phyloP scores from a whole-genome alignment of 2,888 invertebrate species.

The Tuta absoluta region DNA sequence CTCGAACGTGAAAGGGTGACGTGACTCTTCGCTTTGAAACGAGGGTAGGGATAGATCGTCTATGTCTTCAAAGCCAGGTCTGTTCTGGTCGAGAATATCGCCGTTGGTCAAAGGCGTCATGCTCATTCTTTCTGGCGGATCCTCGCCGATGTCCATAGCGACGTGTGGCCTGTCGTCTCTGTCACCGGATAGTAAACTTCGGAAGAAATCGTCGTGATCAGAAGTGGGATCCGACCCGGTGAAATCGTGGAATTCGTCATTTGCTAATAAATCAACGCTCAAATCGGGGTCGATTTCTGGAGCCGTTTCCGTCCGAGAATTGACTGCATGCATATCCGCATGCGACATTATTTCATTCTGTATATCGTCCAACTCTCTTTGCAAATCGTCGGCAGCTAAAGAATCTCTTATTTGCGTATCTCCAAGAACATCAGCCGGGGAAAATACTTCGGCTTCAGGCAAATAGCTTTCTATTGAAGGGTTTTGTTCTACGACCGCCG shows the following conservation, averaged over 20 bases:
- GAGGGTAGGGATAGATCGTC: constrained; percentile 72
- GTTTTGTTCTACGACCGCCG: constrained; percentile 87
- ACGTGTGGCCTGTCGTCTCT: constrained; percentile 55
- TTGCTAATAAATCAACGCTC: constrained; percentile 55
- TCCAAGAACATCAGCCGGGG: constrained; percentile 62
- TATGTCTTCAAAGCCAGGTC: constrained; percentile 71
- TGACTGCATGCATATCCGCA: constrained; percentile 50
- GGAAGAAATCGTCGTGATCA: constrained; percentile 70
- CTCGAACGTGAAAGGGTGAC: constrained; percentile 53
- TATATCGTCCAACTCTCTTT: constrained; percentile 70
- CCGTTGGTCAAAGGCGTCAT: constrained; percentile 68
- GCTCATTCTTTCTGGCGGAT: constrained; percentile 62
- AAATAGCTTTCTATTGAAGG: constrained; percentile 53
- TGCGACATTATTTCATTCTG: constrained; percentile 73
- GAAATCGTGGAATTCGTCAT: constrained; percentile 65
- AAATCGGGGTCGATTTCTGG: constrained; percentile 60
- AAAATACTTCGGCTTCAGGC: constrained; percentile 52
- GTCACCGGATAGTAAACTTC: constrained; percentile 60
- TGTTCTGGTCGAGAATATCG: constrained; percentile 66
- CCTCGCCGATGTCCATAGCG: constrained; percentile 68
- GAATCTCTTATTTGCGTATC: constrained; percentile 59
- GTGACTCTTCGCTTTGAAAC: constrained; percentile 66
- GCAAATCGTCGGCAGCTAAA: constrained; percentile 68
- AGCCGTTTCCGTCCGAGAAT: constrained; percentile 39
- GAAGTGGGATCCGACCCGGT: constrained; percentile 56